phyloP scores from a whole-genome alignment of 2,888 invertebrate species.

The Dynastes maya region DNA sequence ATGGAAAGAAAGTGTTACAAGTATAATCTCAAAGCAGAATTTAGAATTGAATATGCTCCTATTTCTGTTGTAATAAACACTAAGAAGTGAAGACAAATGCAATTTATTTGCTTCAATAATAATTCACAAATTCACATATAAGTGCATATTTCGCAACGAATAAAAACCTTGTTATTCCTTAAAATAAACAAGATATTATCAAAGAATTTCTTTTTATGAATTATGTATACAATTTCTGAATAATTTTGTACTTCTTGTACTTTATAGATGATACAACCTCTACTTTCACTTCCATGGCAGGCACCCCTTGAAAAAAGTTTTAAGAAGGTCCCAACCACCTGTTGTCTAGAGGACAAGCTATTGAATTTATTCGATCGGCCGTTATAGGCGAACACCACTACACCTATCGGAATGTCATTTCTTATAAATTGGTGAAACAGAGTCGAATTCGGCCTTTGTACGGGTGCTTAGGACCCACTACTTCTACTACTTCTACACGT shows the following conservation, averaged over 20 bases:
- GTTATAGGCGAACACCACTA: conserved; percentile 15
- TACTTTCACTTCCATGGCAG: background rate
- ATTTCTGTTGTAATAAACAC: too few relatives aligned
- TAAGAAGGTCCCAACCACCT: conserved; percentile 30
- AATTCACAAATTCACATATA: too few relatives aligned
- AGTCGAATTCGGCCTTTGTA: conserved; percentile 33
- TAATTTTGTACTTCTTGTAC: background rate
- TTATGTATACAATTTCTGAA: too few relatives aligned
- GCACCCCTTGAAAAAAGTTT: conserved; percentile 5
- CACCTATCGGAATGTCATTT: conserved; percentile 25
- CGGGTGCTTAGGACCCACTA: background rate
- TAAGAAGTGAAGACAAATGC: too few relatives aligned
- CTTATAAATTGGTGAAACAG: conserved; percentile 28
- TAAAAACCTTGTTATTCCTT: too few relatives aligned
- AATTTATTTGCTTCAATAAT: too few relatives aligned
- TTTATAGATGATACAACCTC: background rate
- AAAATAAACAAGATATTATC: too few relatives aligned
- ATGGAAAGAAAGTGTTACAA: too few relatives aligned
- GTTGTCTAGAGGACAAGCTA: conserved; percentile 35
- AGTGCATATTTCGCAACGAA: too few relatives aligned
- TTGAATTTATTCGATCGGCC: conserved; percentile 36
- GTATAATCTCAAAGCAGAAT: too few relatives aligned
- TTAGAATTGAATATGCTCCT: too few relatives aligned
- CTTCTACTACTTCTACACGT: background rate
- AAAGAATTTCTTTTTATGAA: too few relatives aligned